Evolutionary conservation across 2,888 invertebrate species (phyloP).

Genomic region (Zaprionus bogoriensis): DNA sequence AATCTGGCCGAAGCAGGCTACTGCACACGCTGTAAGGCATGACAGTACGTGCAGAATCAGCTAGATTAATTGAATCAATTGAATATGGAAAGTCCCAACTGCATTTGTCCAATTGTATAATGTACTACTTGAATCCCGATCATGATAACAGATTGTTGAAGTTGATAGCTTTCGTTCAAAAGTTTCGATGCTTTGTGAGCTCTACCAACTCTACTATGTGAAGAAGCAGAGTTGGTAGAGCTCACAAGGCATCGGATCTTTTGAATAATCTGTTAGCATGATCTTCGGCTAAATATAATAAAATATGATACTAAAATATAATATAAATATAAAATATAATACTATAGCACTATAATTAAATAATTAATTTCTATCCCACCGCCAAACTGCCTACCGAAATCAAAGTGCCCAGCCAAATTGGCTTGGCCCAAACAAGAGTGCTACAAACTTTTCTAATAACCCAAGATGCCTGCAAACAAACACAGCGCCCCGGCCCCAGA

Average conservation of each 20-base stretch:
- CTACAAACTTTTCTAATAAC: slow-evolving; percentile 60
- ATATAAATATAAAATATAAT: background rate
- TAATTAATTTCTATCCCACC: background rate
- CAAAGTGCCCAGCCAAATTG: slow-evolving; percentile 28
- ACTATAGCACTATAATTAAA: too few relatives aligned
- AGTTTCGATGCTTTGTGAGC: too few relatives aligned
- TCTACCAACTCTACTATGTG: too few relatives aligned
- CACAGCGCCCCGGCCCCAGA: background rate
- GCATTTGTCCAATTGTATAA: too few relatives aligned
- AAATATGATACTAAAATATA: too few relatives aligned
- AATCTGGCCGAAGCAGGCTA: slow-evolving; percentile 39
- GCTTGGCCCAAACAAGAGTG: background rate
- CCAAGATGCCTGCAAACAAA: slow-evolving; percentile 54
- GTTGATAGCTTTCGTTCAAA: too few relatives aligned
- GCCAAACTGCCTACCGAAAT: background rate
- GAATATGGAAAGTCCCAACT: background rate
- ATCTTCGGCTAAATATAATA: too few relatives aligned
- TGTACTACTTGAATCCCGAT: too few relatives aligned
- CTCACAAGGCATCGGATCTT: too few relatives aligned
- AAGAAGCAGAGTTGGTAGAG: too few relatives aligned
- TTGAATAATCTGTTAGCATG: too few relatives aligned
- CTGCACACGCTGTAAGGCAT: slow-evolving; percentile 44
- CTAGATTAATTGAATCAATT: background rate
- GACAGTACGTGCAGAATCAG: background rate
- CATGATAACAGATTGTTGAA: too few relatives aligned